phyloP scores from a whole-genome alignment of 2,888 invertebrate species.

The Chydorus sphaericus region DNA sequence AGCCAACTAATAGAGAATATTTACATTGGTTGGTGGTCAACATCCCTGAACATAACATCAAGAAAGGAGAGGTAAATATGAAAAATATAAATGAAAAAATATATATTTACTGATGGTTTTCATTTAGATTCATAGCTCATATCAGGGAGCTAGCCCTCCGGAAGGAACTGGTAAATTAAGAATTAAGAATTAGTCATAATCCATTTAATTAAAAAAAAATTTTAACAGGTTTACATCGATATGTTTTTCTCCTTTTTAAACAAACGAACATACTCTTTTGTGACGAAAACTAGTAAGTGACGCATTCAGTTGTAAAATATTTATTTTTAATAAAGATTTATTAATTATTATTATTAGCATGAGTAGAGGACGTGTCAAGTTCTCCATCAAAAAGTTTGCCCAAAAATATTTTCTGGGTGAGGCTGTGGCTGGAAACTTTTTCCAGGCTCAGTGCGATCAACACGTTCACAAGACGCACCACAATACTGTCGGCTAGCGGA shows the following conservation, averaged over 20 bases:
- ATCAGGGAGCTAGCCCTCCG: slow-evolving; percentile 36
- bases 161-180: slow-evolving; percentile 26
- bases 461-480: slow-evolving; percentile 74
- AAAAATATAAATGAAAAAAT: background rate
- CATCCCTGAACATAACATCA: slow-evolving; percentile 56
- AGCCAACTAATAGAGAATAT: slow-evolving; percentile 69
- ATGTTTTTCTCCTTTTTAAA: slow-evolving; percentile 35
- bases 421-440: slow-evolving; percentile 77
- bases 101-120: background rate
- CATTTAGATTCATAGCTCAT: slow-evolving; percentile 12
- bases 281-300: slow-evolving; percentile 28
- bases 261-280: slow-evolving; percentile 29
- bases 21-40: slow-evolving; percentile 84
- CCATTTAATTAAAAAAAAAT: background rate
- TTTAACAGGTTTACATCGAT: slow-evolving; percentile 34
- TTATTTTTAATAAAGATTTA: background rate
- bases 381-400: slow-evolving; percentile 57
- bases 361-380: slow-evolving; percentile 39
- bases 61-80: slow-evolving; percentile 45
- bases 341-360: slow-evolving; percentile 18
- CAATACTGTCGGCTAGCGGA: too few species aligned
- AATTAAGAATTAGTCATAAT: background rate
- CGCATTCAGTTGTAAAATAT: slow-evolving; percentile 20
- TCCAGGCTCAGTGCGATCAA: slow-evolving; percentile 71
- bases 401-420: slow-evolving; percentile 62